Evolutionary conservation across 2,797 vertebrate genomes (phyloP).

Genomic region (Myoxocephalus aenaeus): DNA sequence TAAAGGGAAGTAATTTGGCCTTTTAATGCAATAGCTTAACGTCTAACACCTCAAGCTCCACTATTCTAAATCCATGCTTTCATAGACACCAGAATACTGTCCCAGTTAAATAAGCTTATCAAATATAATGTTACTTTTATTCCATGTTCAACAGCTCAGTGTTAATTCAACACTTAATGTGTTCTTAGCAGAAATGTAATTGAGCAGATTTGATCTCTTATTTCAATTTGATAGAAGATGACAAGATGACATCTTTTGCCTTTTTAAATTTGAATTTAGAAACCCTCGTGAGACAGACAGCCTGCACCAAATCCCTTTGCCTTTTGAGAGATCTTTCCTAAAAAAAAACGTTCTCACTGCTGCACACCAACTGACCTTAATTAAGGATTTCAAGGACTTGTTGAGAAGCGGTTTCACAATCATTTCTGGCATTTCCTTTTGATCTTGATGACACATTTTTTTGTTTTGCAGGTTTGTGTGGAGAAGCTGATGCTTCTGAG

Average conservation of each 20-base stretch:
- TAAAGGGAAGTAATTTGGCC: constrained; percentile 1
- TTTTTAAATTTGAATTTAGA: neutral
- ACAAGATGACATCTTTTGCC: neutral
- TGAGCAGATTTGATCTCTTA: neutral
- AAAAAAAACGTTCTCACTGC: neutral
- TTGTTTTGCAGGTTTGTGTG: constrained; percentile 88
- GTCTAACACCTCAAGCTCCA: neutral
- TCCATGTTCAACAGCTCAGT: neutral
- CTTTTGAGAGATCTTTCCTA: neutral
- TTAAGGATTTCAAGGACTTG: constrained; percentile 6
- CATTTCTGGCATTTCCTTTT: neutral
- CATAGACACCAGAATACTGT: neutral
- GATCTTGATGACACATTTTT: constrained; percentile 1
- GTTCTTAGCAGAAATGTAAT: neutral
- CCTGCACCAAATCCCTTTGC: neutral
- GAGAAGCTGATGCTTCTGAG: constrained; percentile 93
- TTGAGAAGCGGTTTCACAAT: neutral
- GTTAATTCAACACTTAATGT: neutral
- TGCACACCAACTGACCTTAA: neutral
- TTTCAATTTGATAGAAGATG: neutral
- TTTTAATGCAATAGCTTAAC: constrained; percentile 5
- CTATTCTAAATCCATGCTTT: constrained; percentile 7
- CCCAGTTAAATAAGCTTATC: neutral
- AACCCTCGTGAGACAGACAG: neutral
- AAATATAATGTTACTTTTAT: neutral